Conservation (phyloP, 2,888 invertebrate genomes). For the Papilio gigon region DNA sequence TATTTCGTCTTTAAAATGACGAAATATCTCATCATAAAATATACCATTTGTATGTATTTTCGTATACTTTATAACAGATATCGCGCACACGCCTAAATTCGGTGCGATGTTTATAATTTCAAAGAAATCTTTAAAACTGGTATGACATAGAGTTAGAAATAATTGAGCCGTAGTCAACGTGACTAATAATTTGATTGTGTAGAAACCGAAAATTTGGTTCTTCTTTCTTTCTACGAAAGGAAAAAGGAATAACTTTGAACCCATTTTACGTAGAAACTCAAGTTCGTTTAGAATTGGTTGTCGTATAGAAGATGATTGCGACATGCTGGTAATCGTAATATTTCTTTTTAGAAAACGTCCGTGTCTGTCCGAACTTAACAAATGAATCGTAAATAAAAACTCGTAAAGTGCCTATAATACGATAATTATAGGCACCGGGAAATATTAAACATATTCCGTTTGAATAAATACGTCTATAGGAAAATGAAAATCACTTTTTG, state of each 20-base stretch:
- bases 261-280: conserved; percentile 56
- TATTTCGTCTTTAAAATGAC: conserved; percentile 60
- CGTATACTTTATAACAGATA: conserved; percentile 62
- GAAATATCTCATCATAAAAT: conserved; percentile 57
- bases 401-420: neutral
- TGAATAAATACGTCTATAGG: neutral
- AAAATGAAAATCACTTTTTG: conserved; percentile 3
- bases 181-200: conserved; percentile 51
- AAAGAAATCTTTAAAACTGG: conserved; percentile 59
- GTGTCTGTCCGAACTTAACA: neutral
- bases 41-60: conserved; percentile 57
- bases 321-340: conserved; percentile 42
- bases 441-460: conserved; percentile 8
- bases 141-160: conserved; percentile 55
- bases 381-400: conserved; percentile 10
- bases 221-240: conserved; percentile 61
- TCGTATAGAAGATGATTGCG: conserved; percentile 47
- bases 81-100: conserved; percentile 65
- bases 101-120: conserved; percentile 68
- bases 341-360: neutral
- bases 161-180: conserved; percentile 59
- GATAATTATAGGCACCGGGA: neutral
- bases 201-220: conserved; percentile 50
- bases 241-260: conserved; percentile 59
- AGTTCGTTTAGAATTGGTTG: conserved; percentile 56